Evolutionary conservation across 2,113 vertebrate genomes (phyloP), one percentile per base, ranked within the genome.

Genomic region (Agelaius tricolor): DNA sequence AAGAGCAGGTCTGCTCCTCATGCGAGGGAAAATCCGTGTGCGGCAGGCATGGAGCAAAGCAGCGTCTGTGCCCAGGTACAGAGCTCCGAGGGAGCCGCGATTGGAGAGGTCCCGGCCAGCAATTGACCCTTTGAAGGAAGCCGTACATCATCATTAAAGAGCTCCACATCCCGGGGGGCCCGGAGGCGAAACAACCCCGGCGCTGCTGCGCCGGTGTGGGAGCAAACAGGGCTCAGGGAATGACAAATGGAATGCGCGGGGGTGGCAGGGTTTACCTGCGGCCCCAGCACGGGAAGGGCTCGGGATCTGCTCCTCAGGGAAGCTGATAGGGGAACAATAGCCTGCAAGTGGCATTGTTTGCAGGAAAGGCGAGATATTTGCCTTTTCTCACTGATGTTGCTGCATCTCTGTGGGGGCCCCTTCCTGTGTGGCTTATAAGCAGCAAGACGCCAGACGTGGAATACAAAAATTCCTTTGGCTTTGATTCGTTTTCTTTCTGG

Each of bases 381-480:
- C 76, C 84, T 90, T 67, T 79, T 57, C 73, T 89, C 76, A 19
- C 61, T 92, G 95, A 89, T 90, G 84, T 74, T 93, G 92, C 84
- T 91, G 92, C 75, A 37, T 87, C 95, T 92, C 96, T 71, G 79
- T 67, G 96, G 96, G 94, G 91, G 95, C 87, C 89, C 68, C 84
- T 94, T 95, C 93, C 95, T 95, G 86, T 63, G 94, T 94, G 94
- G 86, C 84, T 95, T 94, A 95, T 86, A 88, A 96, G 89, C 90
- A 84, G 95, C 74, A 68, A 93, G 87, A 44, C 0, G 15, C 86
- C 80, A 94, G 96, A 90, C 65, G 9, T 3, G 6, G 80, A 89
- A 94, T 90, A 90, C 62, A 84, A 75, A 81, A 81, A 93, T 91
- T 92, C 67, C 84, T 93, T 78, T 61, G 75, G 76, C 94, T 96